Base-by-base conservation (phyloP, 2,888 invertebrate species). In the Dexiosoma caninum region DNA sequence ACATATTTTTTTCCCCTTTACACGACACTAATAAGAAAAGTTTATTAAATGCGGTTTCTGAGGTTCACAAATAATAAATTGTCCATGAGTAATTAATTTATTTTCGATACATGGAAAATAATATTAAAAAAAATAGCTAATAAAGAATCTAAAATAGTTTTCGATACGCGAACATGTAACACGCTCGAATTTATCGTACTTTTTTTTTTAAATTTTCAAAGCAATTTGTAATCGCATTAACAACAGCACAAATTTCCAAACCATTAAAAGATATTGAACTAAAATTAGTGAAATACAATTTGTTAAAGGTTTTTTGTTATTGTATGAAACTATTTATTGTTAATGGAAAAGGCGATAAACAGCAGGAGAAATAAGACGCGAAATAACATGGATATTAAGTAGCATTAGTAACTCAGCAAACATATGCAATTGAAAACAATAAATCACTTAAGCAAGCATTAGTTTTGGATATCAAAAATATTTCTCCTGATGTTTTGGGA, bases 361-460 rank as follows among this genome's bases (percentile, higher is more conserved):
- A 59, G 59, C 64, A 71, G 66, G 66, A 71, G 77, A 49, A 64
- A 62, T 77, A 64, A 77, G 35, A 70, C 23, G 49, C 53, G 71
- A 12, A 27, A 44, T 35, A 23, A 49, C 19, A 19, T n/a, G n/a
- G n/a, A n/a, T n/a, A n/a, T n/a, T n/a, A n/a, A n/a, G n/a, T n/a
- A n/a, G n/a, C n/a, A n/a, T n/a, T n/a, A n/a, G n/a, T n/a, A n/a
- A n/a, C n/a, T n/a, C n/a, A n/a, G n/a, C n/a, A n/a, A n/a, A n/a
- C n/a, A n/a, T n/a, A n/a, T n/a, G n/a, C n/a, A n/a, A n/a, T n/a
- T n/a, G n/a, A n/a, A n/a, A n/a, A n/a, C n/a, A n/a, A n/a, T n/a
- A n/a, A n/a, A n/a, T n/a, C n/a, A n/a, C n/a, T n/a, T n/a, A n/a
- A n/a, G n/a, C n/a, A n/a, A n/a, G n/a, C n/a, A n/a, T n/a, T n/a